Conservation (phyloP, 2,113 vertebrate genomes). For the Sprattus sprattus region DNA sequence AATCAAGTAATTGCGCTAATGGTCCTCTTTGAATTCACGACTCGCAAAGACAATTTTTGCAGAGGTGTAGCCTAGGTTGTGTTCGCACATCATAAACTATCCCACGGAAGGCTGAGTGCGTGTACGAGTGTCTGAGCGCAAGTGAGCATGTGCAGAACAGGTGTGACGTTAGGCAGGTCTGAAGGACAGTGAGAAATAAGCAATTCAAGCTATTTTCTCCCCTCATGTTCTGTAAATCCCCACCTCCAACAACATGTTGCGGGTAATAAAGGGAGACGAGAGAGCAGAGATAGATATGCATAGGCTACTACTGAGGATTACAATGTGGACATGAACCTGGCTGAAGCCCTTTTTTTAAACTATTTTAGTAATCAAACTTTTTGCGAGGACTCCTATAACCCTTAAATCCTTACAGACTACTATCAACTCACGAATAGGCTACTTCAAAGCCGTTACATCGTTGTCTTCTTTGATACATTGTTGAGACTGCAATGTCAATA, state of each 20-base stretch:
- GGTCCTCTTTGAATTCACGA: background rate
- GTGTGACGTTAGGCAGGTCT: constrained; percentile 59
- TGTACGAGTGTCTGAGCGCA: constrained; percentile 28
- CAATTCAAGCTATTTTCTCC: constrained; percentile 49
- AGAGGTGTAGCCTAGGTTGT: background rate
- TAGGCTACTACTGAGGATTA: background rate
- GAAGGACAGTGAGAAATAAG: constrained; percentile 48
- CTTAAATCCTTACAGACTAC: too few species aligned
- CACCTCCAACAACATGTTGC: background rate
- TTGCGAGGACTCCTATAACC: background rate
- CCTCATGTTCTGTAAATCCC: background rate
- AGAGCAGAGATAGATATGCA: background rate
- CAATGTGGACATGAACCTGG: background rate
- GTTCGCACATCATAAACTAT: background rate
- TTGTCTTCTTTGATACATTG: too few species aligned
- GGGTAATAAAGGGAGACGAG: background rate
- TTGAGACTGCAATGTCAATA: background rate
- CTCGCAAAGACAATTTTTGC: background rate
- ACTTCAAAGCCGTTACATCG: too few species aligned
- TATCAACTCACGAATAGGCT: too few species aligned
- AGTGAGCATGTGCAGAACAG: constrained; percentile 30
- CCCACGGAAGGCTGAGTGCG: constrained; percentile 17
- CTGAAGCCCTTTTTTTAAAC: background rate
- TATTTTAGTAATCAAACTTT: background rate
- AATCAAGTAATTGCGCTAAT: background rate